These are phyloP conservation scores for Nemapogon koenigi DNA, from an alignment of 2,888 invertebrate genomes.

Conservation along the genomic window DNA sequence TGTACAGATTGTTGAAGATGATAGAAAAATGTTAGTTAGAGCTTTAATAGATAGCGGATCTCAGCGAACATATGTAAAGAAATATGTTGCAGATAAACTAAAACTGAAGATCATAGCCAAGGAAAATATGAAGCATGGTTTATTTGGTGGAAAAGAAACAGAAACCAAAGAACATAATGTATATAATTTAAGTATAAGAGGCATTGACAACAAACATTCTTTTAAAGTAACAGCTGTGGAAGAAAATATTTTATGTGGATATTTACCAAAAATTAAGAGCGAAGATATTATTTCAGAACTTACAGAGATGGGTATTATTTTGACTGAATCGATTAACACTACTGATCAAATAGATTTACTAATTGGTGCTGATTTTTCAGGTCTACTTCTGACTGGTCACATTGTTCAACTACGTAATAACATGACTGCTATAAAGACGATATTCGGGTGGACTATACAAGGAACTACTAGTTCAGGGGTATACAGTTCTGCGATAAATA, in stretches of 20 bases:
- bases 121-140: conserved; percentile 1
- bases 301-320: not conserved
- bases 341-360: not conserved
- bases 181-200: not conserved
- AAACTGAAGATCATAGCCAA: not conserved
- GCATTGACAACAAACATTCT: not conserved
- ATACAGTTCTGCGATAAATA: conserved; percentile 4
- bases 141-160: not conserved
- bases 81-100: not conserved
- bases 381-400: not conserved
- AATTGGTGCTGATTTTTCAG: conserved; percentile 5
- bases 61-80: conserved; percentile 1
- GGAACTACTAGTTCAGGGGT: not conserved
- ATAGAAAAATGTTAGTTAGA: not conserved
- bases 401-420: not conserved
- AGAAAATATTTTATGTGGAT: not conserved
- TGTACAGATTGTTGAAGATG: conserved; percentile 2
- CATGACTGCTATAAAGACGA: conserved; percentile 1
- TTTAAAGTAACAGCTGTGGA: conserved; percentile 1
- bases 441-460: conserved; percentile 5
- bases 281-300: not conserved
- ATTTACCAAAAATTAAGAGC: not conserved
- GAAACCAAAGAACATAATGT: not conserved
- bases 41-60: conserved; percentile 2
- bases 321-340: not conserved